phyloP scores from a whole-genome alignment of 1,140 invertebrate species.

The Leptinotarsa lineolata region DNA sequence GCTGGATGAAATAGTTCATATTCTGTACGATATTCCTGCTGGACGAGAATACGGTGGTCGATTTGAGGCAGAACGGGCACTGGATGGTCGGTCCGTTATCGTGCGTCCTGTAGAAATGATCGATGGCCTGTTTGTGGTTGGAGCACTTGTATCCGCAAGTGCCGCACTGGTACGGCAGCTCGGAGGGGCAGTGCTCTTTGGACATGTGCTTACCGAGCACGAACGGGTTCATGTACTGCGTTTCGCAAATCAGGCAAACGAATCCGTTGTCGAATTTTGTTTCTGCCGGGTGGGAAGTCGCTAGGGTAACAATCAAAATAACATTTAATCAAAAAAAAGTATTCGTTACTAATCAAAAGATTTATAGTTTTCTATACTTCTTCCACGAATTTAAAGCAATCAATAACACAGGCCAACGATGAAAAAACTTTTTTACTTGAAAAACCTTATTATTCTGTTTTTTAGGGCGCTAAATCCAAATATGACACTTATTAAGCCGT shows the following conservation, averaged over 20 bases:
- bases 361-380: no score
- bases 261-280: slow-evolving; percentile 60
- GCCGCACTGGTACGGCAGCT: slow-evolving; percentile 80
- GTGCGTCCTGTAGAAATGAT: slow-evolving; percentile 74
- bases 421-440: no score
- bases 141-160: slow-evolving; percentile 75
- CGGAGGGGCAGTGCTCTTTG: slow-evolving; percentile 72
- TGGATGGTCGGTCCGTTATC: slow-evolving; percentile 65
- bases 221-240: slow-evolving; percentile 64
- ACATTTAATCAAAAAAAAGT: not conserved
- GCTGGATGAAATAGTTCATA: slow-evolving; percentile 50
- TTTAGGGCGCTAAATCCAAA: no score
- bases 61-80: slow-evolving; percentile 76
- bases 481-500: no score
- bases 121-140: slow-evolving; percentile 71
- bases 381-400: no score
- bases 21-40: slow-evolving; percentile 59
- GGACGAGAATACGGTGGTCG: slow-evolving; percentile 53
- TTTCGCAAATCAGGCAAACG: slow-evolving; percentile 73
- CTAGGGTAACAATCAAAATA: slow-evolving; percentile 32
- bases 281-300: slow-evolving; percentile 62
- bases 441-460: no score
- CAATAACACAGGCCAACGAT: no score
- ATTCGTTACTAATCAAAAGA: no score
- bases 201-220: slow-evolving; percentile 76